Evolutionary conservation across 2,113 vertebrate genomes (phyloP), one percentile per base, ranked within the genome.

Genomic region (Campylomormyrus numenius): DNA sequence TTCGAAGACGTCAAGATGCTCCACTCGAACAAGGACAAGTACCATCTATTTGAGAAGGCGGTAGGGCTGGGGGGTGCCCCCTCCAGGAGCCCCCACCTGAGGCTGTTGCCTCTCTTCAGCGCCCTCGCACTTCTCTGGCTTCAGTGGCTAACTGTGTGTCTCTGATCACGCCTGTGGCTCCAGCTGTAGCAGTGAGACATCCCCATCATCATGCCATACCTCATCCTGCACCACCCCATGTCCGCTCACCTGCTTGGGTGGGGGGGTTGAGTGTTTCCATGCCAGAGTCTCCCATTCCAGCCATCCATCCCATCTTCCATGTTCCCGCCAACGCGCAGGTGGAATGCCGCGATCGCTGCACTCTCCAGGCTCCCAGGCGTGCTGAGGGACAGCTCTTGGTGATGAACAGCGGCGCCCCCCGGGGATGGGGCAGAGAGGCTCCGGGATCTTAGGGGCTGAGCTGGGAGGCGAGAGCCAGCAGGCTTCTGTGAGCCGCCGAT

Each of bases 1-100:
- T 96, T 99, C 88, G 98, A 99, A 95, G 98, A 99, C 0, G 98
- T 98, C 90, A 99, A 98, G 94, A 95, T 96, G 97, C 97, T 99
- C 89, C 98, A 98, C 94, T 98, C 98, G 50, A 96, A 99, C 94
- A 98, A 98, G 88, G 96, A 98, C 89, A 96, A 96, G 88, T 95
- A 98, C 92, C 98, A 99, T 92, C 95, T 99, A 89, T 99, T 96
- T 83, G 97, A 97, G 91, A 96, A 96, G 95, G 96, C 97, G 91
- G 94, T 92, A 85, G 95, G 96, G 0, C 50, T 90, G 91, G 95
- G 74, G 11, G 77, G 0, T 74, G 91, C 83, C 0, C 35, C 85
- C 0, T 89, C 85, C 19, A 5, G 1, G 15, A 89, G 0, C 77
- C 52, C 17, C 1, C 89, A 0, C 19, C 53, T 90, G 62, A 87